Evolutionary conservation across 2,888 invertebrate genomes (phyloP).

Genomic region (Aplocera efformata): DNA sequence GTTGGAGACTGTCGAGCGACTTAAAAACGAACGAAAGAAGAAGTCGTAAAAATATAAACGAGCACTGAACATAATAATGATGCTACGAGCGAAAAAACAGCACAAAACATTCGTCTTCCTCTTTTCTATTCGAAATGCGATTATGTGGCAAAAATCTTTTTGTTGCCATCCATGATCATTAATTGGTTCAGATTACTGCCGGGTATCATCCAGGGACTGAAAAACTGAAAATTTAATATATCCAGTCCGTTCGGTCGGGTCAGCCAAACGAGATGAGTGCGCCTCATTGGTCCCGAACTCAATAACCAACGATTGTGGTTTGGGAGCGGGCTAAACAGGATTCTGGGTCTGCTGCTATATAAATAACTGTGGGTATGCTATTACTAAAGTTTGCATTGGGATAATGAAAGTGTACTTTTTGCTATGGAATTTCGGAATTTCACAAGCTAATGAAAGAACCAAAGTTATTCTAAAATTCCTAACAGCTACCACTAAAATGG

Average conservation of each 20-base stretch:
- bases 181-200: constrained; percentile 21
- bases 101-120: too few relatives aligned
- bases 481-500: too few relatives aligned
- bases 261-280: constrained; percentile 33
- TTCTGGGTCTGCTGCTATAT: constrained; percentile 7
- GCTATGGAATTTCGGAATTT: too few relatives aligned
- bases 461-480: too few relatives aligned
- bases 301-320: constrained; percentile 30
- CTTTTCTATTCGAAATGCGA: neutral
- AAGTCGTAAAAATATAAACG: too few relatives aligned
- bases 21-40: too few relatives aligned
- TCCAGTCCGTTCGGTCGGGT: constrained; percentile 29
- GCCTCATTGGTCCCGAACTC: constrained; percentile 33
- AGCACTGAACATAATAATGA: too few relatives aligned
- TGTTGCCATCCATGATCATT: constrained; percentile 11
- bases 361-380: constrained; percentile 9
- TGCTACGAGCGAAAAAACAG: too few relatives aligned
- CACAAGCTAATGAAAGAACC: too few relatives aligned
- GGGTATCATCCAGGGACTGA: constrained; percentile 16
- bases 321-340: constrained; percentile 22
- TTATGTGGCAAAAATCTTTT: constrained; percentile 5
- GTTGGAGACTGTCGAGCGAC: too few relatives aligned
- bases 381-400: too few relatives aligned
- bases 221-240: constrained; percentile 34
- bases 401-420: too few relatives aligned